Evolutionary conservation across 2,888 invertebrate genomes (phyloP), one percentile per base, ranked within the genome.

Genomic region (Tiphia femorata): DNA sequence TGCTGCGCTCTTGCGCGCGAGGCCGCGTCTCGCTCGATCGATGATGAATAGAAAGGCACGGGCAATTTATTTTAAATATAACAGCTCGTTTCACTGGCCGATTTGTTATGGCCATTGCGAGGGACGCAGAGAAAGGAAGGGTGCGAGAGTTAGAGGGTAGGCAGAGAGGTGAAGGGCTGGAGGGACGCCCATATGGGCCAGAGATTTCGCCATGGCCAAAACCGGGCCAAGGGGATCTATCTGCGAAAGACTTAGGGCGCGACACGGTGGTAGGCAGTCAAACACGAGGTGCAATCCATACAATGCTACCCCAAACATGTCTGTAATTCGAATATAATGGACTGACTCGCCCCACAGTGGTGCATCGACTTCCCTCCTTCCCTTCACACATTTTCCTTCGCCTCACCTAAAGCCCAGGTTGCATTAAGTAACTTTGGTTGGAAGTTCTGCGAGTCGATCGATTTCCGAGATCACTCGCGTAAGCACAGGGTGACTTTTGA

Each of bases 61-160:
- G 62, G 67, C 67, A 64, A 72, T 72, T 72, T 72, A 72, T 72
- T 72, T 71, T 65, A 72, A 72, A 72, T 71, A 70, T 67, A 70
- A 67, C 62, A 58, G 64, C 72, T 60, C 70, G 69, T 69, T 72
- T 70, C 72, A 69, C 59, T 43, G 52, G 54, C 57, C 62, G 62
- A 72, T 72, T 72, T 58, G 72, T 63, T 54, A 51, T 62, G 72
- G 70, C 58, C 64, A 59, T 67, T 59, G n/a, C 44, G 30, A 54
- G 8, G n/a, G 27, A 19, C 17, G 27, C 17, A 53, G 16, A 12
- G 30, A 10, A 3, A 5, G 16, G 19, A 21, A 23, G 21, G 19
- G 12, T 1, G 19, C 16, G 27, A 33, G 19, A 19, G 21, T 8
- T 17, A 29, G 19, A 35, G 23, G 35, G n/a, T 1, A n/a, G 29